Conservation (phyloP, 2,113 vertebrate species). For the Euleptes europaea region DNA sequence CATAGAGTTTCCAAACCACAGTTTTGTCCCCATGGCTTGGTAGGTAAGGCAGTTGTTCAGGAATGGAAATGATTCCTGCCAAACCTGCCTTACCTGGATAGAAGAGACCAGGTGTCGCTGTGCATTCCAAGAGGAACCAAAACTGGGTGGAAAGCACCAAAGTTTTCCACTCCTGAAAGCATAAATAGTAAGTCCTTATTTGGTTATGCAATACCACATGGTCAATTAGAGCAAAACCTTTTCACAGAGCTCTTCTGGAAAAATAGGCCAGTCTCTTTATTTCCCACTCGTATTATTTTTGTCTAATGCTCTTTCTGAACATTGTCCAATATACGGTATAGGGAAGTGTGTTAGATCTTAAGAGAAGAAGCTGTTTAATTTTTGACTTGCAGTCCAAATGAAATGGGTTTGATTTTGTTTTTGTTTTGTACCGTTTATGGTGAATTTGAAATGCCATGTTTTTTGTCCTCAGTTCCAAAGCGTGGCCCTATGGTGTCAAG, state of each 20-base stretch:
- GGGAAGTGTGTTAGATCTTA: constrained; percentile 18
- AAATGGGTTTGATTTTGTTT: too few relatives aligned
- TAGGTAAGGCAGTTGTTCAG: neutral
- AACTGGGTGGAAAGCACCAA: neutral
- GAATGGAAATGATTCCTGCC: neutral
- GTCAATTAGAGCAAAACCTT: constrained; percentile 73
- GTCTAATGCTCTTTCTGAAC: constrained; percentile 61
- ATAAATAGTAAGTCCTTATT: constrained; percentile 47
- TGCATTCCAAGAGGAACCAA: neutral
- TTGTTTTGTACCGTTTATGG: neutral
- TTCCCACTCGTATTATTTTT: constrained; percentile 61
- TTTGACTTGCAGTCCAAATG: constrained; percentile 15
- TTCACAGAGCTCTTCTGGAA: constrained; percentile 49
- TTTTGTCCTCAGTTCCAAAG: neutral
- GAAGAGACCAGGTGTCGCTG: neutral
- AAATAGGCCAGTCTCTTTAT: constrained; percentile 76
- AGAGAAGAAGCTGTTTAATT: constrained; percentile 33
- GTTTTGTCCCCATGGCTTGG: neutral
- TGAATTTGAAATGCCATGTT: constrained; percentile 11
- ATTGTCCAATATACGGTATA: constrained; percentile 45
- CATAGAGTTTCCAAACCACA: neutral
- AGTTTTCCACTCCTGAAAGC: constrained; percentile 24
- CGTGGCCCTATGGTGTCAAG: constrained; percentile 24
- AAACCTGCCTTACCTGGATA: neutral
- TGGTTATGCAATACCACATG: constrained; percentile 67